Base-by-base conservation (phyloP, 2,888 invertebrate species). In the Trachelus stipa region DNA sequence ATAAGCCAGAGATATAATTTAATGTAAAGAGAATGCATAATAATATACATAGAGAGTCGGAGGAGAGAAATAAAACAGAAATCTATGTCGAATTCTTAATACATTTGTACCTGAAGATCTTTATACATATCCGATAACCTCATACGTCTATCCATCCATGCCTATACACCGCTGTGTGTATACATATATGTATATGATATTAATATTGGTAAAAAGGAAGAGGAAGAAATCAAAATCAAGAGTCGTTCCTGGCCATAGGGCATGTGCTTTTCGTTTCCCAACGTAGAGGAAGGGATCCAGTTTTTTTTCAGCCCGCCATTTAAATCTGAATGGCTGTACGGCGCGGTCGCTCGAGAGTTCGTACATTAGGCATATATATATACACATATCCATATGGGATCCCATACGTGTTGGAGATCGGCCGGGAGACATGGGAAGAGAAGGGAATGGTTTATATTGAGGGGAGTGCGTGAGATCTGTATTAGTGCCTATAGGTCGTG, bases 391-490 rank as follows among this genome's bases (percentile, higher is more conserved):
- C 71, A 23, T 71, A 87, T 84, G 85, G 85, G 87, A 85, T 88
- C 87, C 87, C 86, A 87, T 87, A 87, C 87, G 85, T 34, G 71
- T 31, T 34, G 85, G 85, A 84, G 76, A 79, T 86, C 81, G 82
- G 82, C 23, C 56, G 56, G 56, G 56, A 56, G 56, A 56, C 56
- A 56, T 23, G 56, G 56, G 56, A 56, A 56, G 56, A 56, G 85
- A 86, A 88, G 86, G 85, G 89, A 89, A 90, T 88, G 88, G 87
- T 87, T 90, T 89, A 89, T 90, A 89, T 88, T 83, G 87, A 88
- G 89, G 90, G 89, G 90, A 90, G 87, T 89, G 87, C 89, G 90
- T 90, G 90, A 90, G 90, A 90, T 90, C 90, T 90, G 90, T 90
- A 90, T 90, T 90, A 90, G 90, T 89, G 86, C 87, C 86, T 86